Conservation (phyloP, 2,113 vertebrate genomes). For the Bubo blakistoni region DNA sequence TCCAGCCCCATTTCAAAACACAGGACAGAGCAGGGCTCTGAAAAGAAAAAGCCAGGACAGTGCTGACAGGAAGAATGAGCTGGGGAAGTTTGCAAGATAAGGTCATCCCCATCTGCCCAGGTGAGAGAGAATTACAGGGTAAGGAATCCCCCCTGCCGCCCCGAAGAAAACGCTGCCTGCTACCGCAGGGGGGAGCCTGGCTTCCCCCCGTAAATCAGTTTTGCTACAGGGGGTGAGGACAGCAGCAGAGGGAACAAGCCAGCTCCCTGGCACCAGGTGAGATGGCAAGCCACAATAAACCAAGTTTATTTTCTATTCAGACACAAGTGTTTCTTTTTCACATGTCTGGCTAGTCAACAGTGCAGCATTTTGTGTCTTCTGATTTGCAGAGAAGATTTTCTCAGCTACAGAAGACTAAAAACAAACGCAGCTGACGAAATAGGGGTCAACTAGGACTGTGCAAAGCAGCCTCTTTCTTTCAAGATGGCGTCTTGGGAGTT, state of each 20-base stretch:
- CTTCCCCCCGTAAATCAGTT: neutral
- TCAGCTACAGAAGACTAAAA: neutral
- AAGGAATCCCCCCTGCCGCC: too few species aligned
- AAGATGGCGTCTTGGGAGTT: neutral
- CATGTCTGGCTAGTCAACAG: neutral
- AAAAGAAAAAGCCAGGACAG: neutral
- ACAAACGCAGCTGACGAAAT: neutral
- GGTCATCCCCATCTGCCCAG: neutral
- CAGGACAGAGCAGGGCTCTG: neutral
- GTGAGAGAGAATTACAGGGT: neutral
- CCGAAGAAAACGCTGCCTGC: neutral
- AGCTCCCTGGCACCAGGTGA: neutral
- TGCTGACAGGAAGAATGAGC: too few species aligned
- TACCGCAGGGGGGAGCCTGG: neutral
- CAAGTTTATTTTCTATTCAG: neutral
- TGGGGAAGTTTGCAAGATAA: neutral
- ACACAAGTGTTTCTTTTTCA: neutral
- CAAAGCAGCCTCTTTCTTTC: neutral
- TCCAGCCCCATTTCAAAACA: neutral
- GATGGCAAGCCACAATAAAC: neutral
- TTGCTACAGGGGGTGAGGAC: neutral
- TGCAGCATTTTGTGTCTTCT: neutral
- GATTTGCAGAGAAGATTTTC: neutral
- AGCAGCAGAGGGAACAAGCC: neutral
- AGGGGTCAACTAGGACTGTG: neutral